Conservation (phyloP, 2,888 invertebrate species). For the Drosophila neutralis region DNA sequence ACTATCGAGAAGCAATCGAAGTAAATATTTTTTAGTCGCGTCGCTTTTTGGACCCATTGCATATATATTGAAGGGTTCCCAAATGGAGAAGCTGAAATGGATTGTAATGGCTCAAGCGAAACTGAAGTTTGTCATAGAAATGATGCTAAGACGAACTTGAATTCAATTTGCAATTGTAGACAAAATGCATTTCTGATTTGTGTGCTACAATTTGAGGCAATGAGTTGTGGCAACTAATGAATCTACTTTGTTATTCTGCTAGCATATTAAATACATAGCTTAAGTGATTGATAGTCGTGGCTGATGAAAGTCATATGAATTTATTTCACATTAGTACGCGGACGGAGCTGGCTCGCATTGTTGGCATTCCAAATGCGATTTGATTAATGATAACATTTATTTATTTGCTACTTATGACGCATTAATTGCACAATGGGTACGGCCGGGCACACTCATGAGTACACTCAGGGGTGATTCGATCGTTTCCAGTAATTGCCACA, state of each 20-base stretch:
- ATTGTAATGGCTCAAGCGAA: not conserved
- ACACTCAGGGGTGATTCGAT: too few relatives aligned
- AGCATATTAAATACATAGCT: conserved; percentile 26
- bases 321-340: not conserved
- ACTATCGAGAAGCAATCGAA: conserved; percentile 8
- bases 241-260: too few relatives aligned
- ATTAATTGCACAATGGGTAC: conserved; percentile 45
- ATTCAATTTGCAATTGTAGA: not conserved
- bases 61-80: not conserved
- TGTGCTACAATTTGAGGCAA: not conserved
- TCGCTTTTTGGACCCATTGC: too few relatives aligned
- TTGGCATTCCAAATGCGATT: conserved; percentile 13
- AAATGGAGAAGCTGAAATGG: too few relatives aligned
- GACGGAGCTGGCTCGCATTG: conserved; percentile 15
- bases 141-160: not conserved
- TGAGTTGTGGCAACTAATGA: not conserved
- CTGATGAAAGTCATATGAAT: conserved; percentile 29
- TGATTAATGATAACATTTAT: conserved; percentile 57
- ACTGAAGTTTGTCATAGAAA: not conserved
- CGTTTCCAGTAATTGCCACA: conserved; percentile 17
- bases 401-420: conserved; percentile 26
- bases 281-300: conserved; percentile 50
- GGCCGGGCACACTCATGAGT: conserved; percentile 13
- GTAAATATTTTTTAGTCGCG: not conserved
- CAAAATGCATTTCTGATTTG: not conserved